Base-by-base conservation (phyloP, 2,797 vertebrate species). In the Onychomys arenicola region DNA sequence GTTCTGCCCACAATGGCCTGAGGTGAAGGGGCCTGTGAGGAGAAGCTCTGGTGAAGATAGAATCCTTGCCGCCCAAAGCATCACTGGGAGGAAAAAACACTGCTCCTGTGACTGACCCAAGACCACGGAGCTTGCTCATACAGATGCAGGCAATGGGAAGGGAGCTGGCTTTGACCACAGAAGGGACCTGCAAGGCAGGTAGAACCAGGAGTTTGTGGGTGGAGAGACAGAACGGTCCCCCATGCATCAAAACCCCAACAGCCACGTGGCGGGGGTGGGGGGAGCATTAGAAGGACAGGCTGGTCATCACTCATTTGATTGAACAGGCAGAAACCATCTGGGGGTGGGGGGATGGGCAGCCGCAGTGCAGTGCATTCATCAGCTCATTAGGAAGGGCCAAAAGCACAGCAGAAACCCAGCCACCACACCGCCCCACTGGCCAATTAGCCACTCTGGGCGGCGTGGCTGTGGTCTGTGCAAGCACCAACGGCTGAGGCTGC, bases 211-310 rank as follows among this genome's bases (percentile, higher is more conserved):
- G n/a, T 46, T 21, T 1, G 14, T 52, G 27, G 23, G 0, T 6
- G 14, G 55, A 40, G 37, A 25, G 69, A n/a, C 9, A 21, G 12
- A 25, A 32, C 12, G 23, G 17, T 3, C 25, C 52, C 29, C 0
- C 0, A 0, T 0, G 21, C 14, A 1, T 11, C 0, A 0, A 16
- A 27, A 14, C 76, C 84, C 29, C 2, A 52, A 25, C 0, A 0
- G 13, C 25, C 3, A 37, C 17, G 46, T 2, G 5, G 32, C 67
- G 13, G 0, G 0, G 77, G 4, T 25, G 1, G 9, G 4, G 34
- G 0, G 6, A 34, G 3, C 17, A 0, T 3, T 25, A 37, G 27
- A 10, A 29, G n/a, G 19, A 49, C 89, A 59, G 19, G 73, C 52
- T 12, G 49, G 8, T 14, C 9, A 3, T 7, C 2, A 52, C 67